Evolutionary conservation across 2,113 vertebrate genomes (phyloP), one percentile per base, ranked within the genome.

Genomic region (Trogon melanurus): DNA sequence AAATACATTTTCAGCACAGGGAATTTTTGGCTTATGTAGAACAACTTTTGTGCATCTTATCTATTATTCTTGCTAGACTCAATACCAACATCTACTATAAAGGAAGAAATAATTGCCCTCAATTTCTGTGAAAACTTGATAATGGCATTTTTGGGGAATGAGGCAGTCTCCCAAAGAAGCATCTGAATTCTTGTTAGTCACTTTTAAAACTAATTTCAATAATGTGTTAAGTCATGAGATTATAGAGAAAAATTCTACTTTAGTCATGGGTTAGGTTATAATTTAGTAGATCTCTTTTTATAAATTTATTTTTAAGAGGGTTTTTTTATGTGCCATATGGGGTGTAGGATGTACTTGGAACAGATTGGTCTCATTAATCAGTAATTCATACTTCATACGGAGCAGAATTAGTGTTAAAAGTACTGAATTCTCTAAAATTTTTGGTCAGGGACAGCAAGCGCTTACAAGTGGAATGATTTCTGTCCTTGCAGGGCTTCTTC

Each of bases 281-380:
- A 93, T 79, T 82, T 90, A 71, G 62, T 58, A 65, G 27, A 70
- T 87, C n/a, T 54, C 61, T 85, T 95, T 91, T 88, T 85, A 32
- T 62, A 88, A 74, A 79, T 87, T 94, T 67, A 67, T 84, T 90
- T 72, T 38, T 41, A 84, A 74, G 74, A 70, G 4, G 6, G 0
- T 17, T 7, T 81, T 89, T 85, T 93, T 8, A 6, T 48, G 61
- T 9, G 17, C 82, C 91, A 87, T 94, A 92, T 96, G 90, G 83
- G 73, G 45, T 88, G 96, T 88, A 88, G 95, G 93, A 94, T 85
- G 92, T 36, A 85, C 50, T 19, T 96, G 72, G 88, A 95, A 95
- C 92, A 96, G 93, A 86, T 23, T 84, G 61, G 34, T 78, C 67
- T 95, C 88, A 79, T 96, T 96, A 94, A 93, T 96, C 93, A 91